Percentiles rank a stretch among this genome's conserved stretches.
phyloP scores from a whole-genome alignment of 2,113 vertebrate genomes.

The Sylvilagus bachmani region DNA sequence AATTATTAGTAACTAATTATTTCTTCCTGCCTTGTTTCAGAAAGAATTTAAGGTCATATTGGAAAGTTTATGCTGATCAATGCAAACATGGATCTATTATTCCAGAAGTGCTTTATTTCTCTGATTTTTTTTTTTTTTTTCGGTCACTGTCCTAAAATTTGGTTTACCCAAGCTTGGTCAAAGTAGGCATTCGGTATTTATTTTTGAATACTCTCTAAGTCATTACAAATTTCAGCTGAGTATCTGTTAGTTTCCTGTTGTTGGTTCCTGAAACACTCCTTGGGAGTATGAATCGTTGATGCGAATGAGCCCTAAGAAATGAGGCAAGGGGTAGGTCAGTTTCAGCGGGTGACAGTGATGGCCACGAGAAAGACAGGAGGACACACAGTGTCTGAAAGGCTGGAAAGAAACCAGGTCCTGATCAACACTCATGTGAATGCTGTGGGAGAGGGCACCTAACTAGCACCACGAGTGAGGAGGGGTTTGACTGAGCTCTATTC shows the following conservation, averaged over 20 bases:
- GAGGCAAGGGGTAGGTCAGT: not conserved
- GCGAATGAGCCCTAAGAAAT: not conserved
- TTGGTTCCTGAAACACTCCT: not conserved
- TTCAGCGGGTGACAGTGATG: not conserved
- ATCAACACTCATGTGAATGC: not conserved
- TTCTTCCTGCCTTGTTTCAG: not conserved
- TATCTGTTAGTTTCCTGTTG: not conserved
- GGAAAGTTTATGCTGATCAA: not conserved
- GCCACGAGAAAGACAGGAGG: not conserved
- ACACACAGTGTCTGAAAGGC: not conserved
- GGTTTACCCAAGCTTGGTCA: not conserved
- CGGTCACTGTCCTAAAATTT: not conserved
- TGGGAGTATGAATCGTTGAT: not conserved
- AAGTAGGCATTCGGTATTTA: not conserved
- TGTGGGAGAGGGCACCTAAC: not conserved
- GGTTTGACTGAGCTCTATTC: not conserved
- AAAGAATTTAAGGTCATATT: not conserved
- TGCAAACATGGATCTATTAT: not conserved
- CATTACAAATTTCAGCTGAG: not conserved
- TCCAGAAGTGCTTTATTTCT: not conserved
- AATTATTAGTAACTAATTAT: not conserved
- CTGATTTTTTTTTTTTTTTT: conserved; percentile 12
- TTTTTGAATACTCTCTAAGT: not conserved
- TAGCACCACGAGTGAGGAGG: not conserved
- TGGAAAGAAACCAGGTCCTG: not conserved